A percentile compares a stretch with the other conserved stretches of the same genome.
Conservation (phyloP, 2,888 invertebrate species). For the Drosophila diplacantha region DNA sequence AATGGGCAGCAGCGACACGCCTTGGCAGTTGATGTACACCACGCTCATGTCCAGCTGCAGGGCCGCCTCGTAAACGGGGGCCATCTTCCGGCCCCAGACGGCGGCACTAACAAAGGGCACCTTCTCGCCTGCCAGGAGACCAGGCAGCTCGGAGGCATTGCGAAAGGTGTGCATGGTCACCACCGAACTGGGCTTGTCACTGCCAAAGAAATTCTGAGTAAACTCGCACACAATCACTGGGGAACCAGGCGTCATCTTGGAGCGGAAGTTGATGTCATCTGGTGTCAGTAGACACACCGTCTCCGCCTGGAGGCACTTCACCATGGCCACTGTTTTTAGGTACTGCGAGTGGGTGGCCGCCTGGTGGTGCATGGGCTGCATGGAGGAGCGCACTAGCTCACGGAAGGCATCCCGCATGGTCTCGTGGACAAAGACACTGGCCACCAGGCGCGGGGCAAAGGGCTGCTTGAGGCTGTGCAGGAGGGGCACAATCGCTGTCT, state of each 20-base stretch:
- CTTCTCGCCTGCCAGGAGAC: constrained; percentile 33
- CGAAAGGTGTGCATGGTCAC: constrained; percentile 62
- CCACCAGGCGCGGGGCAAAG: constrained; percentile 33
- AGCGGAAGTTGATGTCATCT: constrained; percentile 46
- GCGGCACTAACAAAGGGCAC: constrained; percentile 44
- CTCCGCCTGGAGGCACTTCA: constrained; percentile 50
- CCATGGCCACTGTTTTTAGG: constrained; percentile 21
- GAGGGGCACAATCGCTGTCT: constrained; percentile 42
- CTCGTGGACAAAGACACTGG: constrained; percentile 54
- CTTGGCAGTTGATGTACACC: constrained; percentile 50
- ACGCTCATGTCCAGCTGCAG: constrained; percentile 19
- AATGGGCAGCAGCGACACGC: constrained; percentile 35
- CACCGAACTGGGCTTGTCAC: constrained; percentile 45
- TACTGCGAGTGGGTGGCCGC: constrained; percentile 41
- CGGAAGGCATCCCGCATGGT: constrained; percentile 44
- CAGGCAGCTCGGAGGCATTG: constrained; percentile 30
- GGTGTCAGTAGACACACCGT: constrained; percentile 34
- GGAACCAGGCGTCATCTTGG: constrained; percentile 44
- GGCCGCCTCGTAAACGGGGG: constrained; percentile 52
- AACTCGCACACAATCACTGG: constrained; percentile 56
- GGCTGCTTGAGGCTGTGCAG: constrained; percentile 47
- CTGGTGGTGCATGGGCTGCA: constrained; percentile 44
- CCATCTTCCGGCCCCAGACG: constrained; percentile 50
- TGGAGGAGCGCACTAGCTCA: constrained; percentile 28
- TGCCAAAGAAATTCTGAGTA: constrained; percentile 47